Base-by-base conservation (phyloP, 2,113 vertebrate genomes). In the Chloropsis hardwickii region DNA sequence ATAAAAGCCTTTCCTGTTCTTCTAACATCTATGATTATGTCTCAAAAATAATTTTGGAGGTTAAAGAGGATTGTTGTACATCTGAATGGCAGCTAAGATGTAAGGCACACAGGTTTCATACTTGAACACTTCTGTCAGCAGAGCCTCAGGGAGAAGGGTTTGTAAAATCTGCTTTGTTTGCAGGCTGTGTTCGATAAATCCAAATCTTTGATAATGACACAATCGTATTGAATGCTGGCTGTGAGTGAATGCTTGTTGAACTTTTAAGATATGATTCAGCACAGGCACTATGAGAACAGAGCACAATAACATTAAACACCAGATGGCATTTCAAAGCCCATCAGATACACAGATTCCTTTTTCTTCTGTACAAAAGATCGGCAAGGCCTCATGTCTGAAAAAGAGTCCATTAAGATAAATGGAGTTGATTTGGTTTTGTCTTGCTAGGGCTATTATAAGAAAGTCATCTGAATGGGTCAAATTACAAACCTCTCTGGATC, bases 321-420 rank as follows among this genome's bases (percentile, higher is more conserved):
- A 97, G 98, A 98, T 97, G 97, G 96, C 81, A 97, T 97, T 98
- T 98, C 97, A 98, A 98, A 98, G 97, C 92, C 95, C 93, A 95
- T 97, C 96, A 97, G 97, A 98, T 97, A 98, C 74, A 97, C 95
- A 97, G 94, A 97, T 97, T 95, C 93, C 86, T 95, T 96, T 97
- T 97, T 97, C 91, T 95, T 94, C 90, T 74, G 61, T 88, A 98
- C 97, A 98, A 98, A 98, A 96, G 97, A 97, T 96, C 4, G 8
- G 87, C 93, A 96, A 97, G 97, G 89, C 85, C 81, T 96, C 90
- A 94, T 61, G 88, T 94, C 91, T 93, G 65, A 92, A 95, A 91
- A 93, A 96, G 86, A 88, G 6, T 37, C 96, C 95, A 97, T 97
- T 98, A 98, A 98, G 98, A 98, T 98, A 97, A 98, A 98, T 97